A percentile compares a stretch with the other conserved stretches of the same genome.
These are phyloP conservation scores for Suncus etruscus DNA, from an alignment of 2,113 vertebrate genomes.

Conservation along the genomic window DNA sequence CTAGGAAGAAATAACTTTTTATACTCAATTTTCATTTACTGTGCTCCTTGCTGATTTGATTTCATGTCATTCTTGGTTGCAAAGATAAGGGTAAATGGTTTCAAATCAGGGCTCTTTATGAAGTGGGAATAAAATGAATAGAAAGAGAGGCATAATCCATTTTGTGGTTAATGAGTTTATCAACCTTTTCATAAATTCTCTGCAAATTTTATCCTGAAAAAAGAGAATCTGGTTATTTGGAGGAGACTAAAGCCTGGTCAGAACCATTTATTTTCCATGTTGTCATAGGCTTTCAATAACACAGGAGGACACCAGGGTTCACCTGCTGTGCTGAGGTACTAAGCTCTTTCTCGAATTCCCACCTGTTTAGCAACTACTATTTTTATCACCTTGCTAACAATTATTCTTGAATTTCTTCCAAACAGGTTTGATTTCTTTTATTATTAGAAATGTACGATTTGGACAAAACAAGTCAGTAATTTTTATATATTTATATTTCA, in stretches of 20 bases:
- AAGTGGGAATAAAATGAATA: background rate
- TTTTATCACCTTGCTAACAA: conserved; percentile 8
- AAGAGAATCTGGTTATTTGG: background rate
- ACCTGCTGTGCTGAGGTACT: background rate
- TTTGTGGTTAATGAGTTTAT: background rate
- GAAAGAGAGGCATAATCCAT: background rate
- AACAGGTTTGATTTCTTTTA: conserved; percentile 22
- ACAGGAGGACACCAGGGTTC: background rate
- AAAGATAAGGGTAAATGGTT: background rate
- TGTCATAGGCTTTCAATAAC: background rate
- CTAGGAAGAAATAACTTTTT: background rate
- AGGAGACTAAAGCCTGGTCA: background rate
- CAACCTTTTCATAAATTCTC: background rate
- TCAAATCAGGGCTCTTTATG: background rate
- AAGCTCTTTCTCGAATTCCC: conserved; percentile 11
- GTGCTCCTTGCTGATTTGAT: conserved; percentile 25
- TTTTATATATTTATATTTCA: conserved; percentile 29
- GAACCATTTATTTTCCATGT: background rate
- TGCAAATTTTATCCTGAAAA: background rate
- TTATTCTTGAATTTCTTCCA: background rate
- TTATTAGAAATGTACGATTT: background rate
- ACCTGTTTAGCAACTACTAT: background rate
- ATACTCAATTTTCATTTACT: conserved; percentile 39
- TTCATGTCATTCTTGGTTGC: background rate
- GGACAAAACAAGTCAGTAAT: background rate